Percentiles rank a stretch among this genome's conserved stretches.
Conservation (phyloP, 2,113 vertebrate species). For the Mystacornis crossleyi region DNA sequence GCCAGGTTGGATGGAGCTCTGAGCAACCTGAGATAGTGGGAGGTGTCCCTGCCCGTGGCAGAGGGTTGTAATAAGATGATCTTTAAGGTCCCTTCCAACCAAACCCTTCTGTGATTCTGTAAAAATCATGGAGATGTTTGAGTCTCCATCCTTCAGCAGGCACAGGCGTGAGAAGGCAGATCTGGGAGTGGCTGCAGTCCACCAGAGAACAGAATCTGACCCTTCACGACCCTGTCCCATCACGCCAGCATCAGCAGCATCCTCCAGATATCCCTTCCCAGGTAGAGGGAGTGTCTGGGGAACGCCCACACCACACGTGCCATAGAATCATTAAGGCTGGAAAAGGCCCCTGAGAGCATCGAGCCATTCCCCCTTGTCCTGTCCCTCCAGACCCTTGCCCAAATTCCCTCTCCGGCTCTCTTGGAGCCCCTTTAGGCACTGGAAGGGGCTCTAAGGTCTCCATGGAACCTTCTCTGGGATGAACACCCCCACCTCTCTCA, state of each 20-base stretch:
- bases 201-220: background rate
- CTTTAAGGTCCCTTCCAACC: background rate
- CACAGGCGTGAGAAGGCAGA: background rate
- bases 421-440: background rate
- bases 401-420: background rate
- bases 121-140: background rate
- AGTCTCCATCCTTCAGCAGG: background rate
- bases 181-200: background rate
- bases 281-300: background rate
- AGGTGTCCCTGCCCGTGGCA: background rate
- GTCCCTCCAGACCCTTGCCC: background rate
- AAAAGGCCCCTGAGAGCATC: background rate
- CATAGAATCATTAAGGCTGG: background rate
- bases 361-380: fast-evolving
- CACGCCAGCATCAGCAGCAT: background rate
- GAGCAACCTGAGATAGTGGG: background rate
- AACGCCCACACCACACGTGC: fast-evolving
- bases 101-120: background rate
- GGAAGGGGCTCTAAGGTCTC: background rate
- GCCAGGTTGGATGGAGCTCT: fast-evolving
- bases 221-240: fast-evolving
- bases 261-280: background rate
- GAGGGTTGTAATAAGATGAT: fast-evolving
- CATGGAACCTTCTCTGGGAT: background rate
- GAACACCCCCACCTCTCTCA: background rate